Evolutionary conservation across 2,888 invertebrate species (phyloP).

Genomic region (Oscheius sp.): DNA sequence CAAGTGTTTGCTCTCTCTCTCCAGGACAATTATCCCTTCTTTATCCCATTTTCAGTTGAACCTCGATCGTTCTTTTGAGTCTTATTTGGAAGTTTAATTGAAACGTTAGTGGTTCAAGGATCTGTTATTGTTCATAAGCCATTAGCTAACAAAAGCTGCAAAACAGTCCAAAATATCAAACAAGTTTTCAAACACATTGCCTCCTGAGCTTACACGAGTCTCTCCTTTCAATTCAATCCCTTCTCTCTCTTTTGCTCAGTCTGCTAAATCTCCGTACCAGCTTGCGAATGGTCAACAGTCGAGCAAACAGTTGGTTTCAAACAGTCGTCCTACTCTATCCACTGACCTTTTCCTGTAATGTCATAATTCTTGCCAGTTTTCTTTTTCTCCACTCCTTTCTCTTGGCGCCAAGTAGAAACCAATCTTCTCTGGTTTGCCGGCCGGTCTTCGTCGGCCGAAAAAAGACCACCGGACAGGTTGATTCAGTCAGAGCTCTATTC

Average conservation of each 20-base stretch:
- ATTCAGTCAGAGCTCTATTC: slow-evolving; percentile 21
- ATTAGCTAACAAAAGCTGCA: no score
- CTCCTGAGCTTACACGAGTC: not conserved
- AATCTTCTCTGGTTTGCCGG: not conserved
- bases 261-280: slow-evolving; percentile 25
- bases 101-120: no score
- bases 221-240: not conserved
- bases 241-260: not conserved
- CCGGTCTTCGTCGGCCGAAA: slow-evolving; percentile 22
- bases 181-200: not conserved
- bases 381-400: not conserved
- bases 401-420: slow-evolving; percentile 10
- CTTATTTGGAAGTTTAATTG: no score
- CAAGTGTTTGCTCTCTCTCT: slow-evolving; percentile 26
- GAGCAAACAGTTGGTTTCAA: slow-evolving; percentile 36
- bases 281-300: slow-evolving; percentile 36
- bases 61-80: no score
- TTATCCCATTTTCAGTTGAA: no score
- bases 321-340: slow-evolving; percentile 9
- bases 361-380: slow-evolving; percentile 6
- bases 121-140: no score
- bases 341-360: slow-evolving; percentile 8
- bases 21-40: slow-evolving; percentile 34
- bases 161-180: no score
- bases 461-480: slow-evolving; percentile 30